Base-by-base conservation (phyloP, 2,113 vertebrate genomes). In the Coryphaenoides rupestris region DNA sequence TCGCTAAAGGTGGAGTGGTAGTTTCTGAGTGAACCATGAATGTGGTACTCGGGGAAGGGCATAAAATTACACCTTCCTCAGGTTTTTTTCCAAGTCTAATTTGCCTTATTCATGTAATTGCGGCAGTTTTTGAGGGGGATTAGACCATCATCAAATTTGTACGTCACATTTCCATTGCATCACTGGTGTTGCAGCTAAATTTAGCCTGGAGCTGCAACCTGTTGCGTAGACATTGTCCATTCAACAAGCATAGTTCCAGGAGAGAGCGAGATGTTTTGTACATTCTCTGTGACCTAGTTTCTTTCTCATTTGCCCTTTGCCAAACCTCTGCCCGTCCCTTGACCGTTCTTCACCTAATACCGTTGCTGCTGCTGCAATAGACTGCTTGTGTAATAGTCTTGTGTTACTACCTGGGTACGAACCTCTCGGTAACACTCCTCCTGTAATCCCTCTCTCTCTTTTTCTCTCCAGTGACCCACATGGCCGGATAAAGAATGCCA, bases 401-500 rank as follows among this genome's bases (percentile, higher is more conserved):
- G n/a, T 58, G 21, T 55, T 55, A 15, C 7, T 9, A 24, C 1
- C 19, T 49, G 49, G 15, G 46, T 52, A 19, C 19, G n/a, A 19
- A n/a, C 23, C 19, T 23, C 19, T 10, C 17, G 53, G 23, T 13
- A 45, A 15, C 10, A 33, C 16, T 19, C 19, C 3, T 40, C 21
- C 14, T 19, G 12, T 21, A 46, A 46, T 33, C 24, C 33, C n/a
- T 5, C 57, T 63, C 19, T 68, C 0, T 75, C 2, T 76, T 69
- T 73, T 55, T 75, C 55, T 60, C 71, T 80, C 2, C 81, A 95
- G 94, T 76, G 97, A 99, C 74, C 95, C 96, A 63, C 96, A 95
- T 74, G 96, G 97, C 74, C 92, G 96, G 85, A 96, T 98, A 71
- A 98, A 98, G 90, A 98, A 99, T 81, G 96, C 97, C 84, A 95